A percentile compares a stretch with the other conserved stretches of the same genome.
Evolutionary conservation across 2,797 vertebrate genomes (phyloP).

Genomic region (Epinephelus coioides): DNA sequence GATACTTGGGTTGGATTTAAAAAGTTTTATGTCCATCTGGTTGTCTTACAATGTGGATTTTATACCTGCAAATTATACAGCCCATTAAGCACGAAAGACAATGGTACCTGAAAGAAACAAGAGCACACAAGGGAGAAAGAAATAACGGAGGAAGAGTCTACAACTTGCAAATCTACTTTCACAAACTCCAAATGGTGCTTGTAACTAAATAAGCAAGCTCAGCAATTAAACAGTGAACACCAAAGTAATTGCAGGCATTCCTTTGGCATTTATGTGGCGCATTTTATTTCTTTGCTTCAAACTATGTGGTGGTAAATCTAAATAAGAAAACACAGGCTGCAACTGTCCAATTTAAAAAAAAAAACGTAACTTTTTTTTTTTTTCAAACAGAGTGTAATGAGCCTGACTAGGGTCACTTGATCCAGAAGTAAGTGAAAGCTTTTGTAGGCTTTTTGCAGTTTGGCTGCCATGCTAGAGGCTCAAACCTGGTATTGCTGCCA

Average conservation of each 20-base stretch:
- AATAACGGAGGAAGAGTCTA: constrained; percentile 6
- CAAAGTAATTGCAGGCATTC: constrained; percentile 45
- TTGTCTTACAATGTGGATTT: constrained; percentile 11
- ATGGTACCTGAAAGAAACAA: neutral
- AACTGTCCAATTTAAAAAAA: constrained; percentile 7
- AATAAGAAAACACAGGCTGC: constrained; percentile 30
- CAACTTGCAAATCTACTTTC: neutral
- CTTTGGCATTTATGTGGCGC: constrained; percentile 35
- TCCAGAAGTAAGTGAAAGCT: neutral
- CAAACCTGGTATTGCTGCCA: too few relatives aligned
- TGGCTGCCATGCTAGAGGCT: neutral
- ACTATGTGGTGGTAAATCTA: constrained; percentile 28
- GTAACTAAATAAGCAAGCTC: constrained; percentile 50
- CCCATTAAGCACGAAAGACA: constrained; percentile 21
- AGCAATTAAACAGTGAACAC: constrained; percentile 48
- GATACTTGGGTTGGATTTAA: constrained; percentile 7
- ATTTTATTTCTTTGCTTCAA: constrained; percentile 29
- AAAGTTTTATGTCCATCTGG: constrained; percentile 28
- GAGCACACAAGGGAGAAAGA: neutral
- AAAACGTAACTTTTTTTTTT: too few relatives aligned
- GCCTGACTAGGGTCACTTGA: neutral
- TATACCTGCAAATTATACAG: constrained; percentile 23
- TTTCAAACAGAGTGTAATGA: neutral
- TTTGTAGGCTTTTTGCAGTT: neutral
- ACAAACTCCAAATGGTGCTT: constrained; percentile 16